Evolutionary conservation across 1,140 invertebrate species (phyloP), one percentile per base, ranked within the genome.

Genomic region (Drosophila auraria): DNA sequence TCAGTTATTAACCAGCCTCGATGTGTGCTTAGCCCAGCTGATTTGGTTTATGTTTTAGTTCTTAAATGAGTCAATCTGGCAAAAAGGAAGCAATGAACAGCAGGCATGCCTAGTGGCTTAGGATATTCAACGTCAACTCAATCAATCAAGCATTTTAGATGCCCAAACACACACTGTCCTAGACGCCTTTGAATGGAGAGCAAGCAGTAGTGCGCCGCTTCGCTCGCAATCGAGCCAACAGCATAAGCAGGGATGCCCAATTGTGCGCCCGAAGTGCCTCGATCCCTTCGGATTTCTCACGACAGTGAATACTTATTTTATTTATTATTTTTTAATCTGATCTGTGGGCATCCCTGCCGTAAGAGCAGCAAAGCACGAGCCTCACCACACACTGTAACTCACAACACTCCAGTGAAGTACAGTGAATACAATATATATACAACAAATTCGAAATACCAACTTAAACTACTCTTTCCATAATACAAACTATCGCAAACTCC

Each of bases 401-500:
- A 81, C 82, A 84, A 81, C 82, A 84, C 82, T 86, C 50, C 65
- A 78, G 40, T 40, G 63, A 61, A 62, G 30, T 73, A 63, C 76
- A 82, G 64, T 62, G 53, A 73, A 73, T 57, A 81, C 66, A 51
- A 14, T 61, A 80, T 44, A 50, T 60, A 77, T 44, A 51, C 64
- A 54, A 75, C 23, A 27, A 47, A 72, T 73, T 60, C 68, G 68
- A 72, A 72, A 73, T 73, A 73, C 68, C 47, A 61, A 73, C 69
- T 45, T 73, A 61, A 81, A 78, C 84, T 79, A 90, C 87, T 91
- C 87, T 90, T 83, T 87, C 75, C 81, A 89, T 90, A 89, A 89
- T 84, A 89, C 86, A 89, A 87, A 89, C 81, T 84, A 86, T 82
- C 86, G 87, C 86, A 82, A 89, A 89, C 84, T 89, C 70, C 40